Conservation (phyloP, 2,888 invertebrate species). For the Gerris lacustris region DNA sequence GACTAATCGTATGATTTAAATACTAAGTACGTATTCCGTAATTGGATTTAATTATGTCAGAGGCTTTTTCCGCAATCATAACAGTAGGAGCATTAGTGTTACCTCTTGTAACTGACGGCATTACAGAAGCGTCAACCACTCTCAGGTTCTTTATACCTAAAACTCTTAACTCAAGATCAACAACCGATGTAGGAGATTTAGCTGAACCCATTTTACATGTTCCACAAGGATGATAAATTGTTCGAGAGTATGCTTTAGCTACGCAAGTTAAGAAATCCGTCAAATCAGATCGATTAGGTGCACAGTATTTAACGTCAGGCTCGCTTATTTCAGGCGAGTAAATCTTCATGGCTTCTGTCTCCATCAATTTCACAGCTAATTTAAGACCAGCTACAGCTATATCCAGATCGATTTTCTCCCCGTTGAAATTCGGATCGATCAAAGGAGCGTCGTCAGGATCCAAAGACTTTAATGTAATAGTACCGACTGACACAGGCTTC, state of each 20-base stretch:
- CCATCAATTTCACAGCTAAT: conserved; percentile 40
- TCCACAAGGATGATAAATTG: conserved; percentile 8
- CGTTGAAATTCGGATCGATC: conserved; percentile 43
- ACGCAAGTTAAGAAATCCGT: background rate
- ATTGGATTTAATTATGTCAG: conserved; percentile 10
- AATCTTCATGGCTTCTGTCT: conserved; percentile 47
- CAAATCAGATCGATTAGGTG: conserved; percentile 36
- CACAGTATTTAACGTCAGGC: conserved; percentile 44
- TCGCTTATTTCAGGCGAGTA: conserved; percentile 41
- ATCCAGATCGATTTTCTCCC: conserved; percentile 38
- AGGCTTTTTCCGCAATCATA: conserved; percentile 12
- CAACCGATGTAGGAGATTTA: background rate
- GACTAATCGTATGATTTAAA: background rate
- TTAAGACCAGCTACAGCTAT: conserved; percentile 50
- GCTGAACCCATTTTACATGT: conserved; percentile 12
- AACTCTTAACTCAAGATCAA: conserved; percentile 12
- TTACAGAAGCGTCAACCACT: conserved; percentile 12
- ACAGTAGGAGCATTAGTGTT: conserved; percentile 12
- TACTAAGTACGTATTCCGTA: background rate
- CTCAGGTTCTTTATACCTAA: conserved; percentile 3
- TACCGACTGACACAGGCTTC: conserved; percentile 37
- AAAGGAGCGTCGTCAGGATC: conserved; percentile 41
- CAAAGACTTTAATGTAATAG: conserved; percentile 36
- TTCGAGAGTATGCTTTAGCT: background rate
- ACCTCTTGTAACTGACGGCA: conserved; percentile 12